These are phyloP conservation scores for Percopsis transmontana DNA, from an alignment of 2,113 vertebrate species.

Conservation along the genomic window DNA sequence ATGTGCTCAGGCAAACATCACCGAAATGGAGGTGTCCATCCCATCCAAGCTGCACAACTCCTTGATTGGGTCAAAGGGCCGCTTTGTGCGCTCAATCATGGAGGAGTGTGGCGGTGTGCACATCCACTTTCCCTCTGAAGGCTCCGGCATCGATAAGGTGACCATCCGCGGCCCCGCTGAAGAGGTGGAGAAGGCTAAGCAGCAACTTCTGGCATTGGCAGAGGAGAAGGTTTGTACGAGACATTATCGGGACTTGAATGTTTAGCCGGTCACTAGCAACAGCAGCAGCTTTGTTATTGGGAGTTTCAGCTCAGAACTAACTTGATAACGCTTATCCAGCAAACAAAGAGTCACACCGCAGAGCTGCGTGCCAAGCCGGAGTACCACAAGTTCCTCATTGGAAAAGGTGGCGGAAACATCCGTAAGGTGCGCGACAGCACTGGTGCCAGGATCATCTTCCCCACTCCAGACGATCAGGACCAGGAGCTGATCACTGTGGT, in stretches of 20 bases:
- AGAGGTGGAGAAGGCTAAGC: conserved; percentile 95
- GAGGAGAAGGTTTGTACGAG: conserved; percentile 90
- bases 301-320: too few species aligned
- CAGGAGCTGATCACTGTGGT: conserved; percentile 97
- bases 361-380: conserved; percentile 96
- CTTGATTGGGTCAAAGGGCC: conserved; percentile 95
- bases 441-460: conserved; percentile 94
- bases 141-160: conserved; percentile 94
- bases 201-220: conserved; percentile 93
- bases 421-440: conserved; percentile 96
- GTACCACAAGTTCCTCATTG: conserved; percentile 98
- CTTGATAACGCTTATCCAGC: conserved; percentile 72
- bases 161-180: conserved; percentile 93
- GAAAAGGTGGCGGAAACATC: conserved; percentile 95
- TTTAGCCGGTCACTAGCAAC: too few species aligned
- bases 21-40: conserved; percentile 94
- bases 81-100: conserved; percentile 98
- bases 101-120: conserved; percentile 98
- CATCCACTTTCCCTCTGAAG: conserved; percentile 97
- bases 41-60: conserved; percentile 97
- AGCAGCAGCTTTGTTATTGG: too few species aligned
- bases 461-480: conserved; percentile 90
- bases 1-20: conserved; percentile 88
- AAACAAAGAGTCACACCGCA: conserved; percentile 94
- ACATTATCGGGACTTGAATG: too few species aligned